These are phyloP conservation scores for Tuberolachnus salignus DNA, from an alignment of 2,888 invertebrate species.

Conservation along the genomic window DNA sequence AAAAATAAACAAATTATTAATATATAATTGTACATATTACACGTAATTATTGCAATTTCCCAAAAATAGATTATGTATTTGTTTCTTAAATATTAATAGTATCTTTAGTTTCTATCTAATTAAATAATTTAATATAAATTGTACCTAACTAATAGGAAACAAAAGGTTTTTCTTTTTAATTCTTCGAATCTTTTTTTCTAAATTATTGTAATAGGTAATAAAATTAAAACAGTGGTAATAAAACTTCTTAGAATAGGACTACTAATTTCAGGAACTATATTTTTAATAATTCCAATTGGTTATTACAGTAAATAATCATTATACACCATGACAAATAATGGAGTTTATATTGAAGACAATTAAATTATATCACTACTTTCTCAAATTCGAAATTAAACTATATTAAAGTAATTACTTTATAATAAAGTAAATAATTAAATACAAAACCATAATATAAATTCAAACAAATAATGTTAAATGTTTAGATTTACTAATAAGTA, in stretches of 20 bases:
- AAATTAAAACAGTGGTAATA: background rate
- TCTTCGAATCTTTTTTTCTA: no score
- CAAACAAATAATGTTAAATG: background rate
- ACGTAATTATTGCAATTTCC: no score
- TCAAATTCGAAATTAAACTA: slow-evolving; percentile 1
- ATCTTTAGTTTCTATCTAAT: no score
- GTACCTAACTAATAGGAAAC: no score
- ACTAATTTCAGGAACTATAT: background rate
- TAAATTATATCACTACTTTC: slow-evolving; percentile 15
- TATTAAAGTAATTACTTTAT: background rate
- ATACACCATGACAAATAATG: slow-evolving; percentile 8
- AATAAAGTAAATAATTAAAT: background rate
- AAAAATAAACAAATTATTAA: no score
- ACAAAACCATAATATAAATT: background rate
- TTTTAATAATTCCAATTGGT: background rate
- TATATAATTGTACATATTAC: no score
- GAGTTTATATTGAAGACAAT: background rate
- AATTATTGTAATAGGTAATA: no score
- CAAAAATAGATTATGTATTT: no score
- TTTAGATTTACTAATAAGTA: background rate
- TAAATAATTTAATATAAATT: no score
- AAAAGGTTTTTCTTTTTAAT: no score
- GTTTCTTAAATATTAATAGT: no score
- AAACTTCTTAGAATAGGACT: background rate
- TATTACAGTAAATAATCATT: background rate